A percentile compares a stretch with the other conserved stretches of the same genome.
Evolutionary conservation across 1,140 invertebrate genomes (phyloP).

Genomic region (Cotesia typhae): DNA sequence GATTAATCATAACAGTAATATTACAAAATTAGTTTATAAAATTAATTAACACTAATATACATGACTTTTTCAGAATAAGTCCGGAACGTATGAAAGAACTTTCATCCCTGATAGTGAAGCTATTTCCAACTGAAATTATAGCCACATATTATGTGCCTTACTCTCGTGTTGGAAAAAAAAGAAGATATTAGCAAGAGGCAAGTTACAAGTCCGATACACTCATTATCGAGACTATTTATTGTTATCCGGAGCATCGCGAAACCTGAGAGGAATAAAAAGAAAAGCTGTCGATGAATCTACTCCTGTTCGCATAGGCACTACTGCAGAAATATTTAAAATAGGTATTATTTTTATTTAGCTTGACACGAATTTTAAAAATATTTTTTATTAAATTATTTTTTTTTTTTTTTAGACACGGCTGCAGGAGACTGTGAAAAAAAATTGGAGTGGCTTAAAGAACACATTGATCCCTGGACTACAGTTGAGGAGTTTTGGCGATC

Average conservation of each 20-base stretch:
- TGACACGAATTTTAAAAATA: too few relatives aligned
- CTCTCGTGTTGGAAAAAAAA: background rate
- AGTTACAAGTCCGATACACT: background rate
- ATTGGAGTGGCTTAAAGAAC: too few relatives aligned
- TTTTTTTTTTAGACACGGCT: too few relatives aligned
- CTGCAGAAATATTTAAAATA: too few relatives aligned
- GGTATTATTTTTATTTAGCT: too few relatives aligned
- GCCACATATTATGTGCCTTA: background rate
- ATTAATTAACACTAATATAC: too few relatives aligned
- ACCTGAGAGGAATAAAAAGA: background rate
- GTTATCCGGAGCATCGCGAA: background rate
- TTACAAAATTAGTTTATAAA: too few relatives aligned
- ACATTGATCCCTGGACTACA: too few relatives aligned
- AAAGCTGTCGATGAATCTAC: background rate
- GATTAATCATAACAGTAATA: too few relatives aligned
- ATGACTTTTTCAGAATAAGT: background rate
- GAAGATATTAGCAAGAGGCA: background rate
- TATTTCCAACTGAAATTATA: background rate
- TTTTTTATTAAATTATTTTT: too few relatives aligned
- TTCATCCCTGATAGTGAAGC: background rate
- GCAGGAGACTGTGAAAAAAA: too few relatives aligned
- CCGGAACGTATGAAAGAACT: background rate
- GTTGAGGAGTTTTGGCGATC: too few relatives aligned
- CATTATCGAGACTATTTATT: background rate
- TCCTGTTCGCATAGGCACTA: background rate